phyloP scores from a whole-genome alignment of 2,113 vertebrate genomes.

The Hydrolagus affinis region DNA sequence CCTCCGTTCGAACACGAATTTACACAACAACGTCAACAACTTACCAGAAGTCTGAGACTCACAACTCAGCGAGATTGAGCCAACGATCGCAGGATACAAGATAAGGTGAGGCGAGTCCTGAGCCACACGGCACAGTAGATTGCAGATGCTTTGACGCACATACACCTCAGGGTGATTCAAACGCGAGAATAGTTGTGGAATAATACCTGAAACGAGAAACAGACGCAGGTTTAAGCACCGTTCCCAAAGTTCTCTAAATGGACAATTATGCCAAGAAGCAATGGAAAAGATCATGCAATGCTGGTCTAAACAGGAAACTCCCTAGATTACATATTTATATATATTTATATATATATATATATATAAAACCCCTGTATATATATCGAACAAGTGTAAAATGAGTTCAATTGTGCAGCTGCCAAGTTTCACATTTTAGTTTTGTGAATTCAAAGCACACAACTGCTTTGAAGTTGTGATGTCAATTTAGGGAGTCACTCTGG shows the following conservation, averaged over 20 bases:
- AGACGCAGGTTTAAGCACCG: background rate
- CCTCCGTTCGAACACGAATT: background rate
- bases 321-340: no score
- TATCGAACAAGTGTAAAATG: no score
- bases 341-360: no score
- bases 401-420: no score
- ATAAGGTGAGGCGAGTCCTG: constrained; percentile 95
- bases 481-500: no score
- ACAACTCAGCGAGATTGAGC: constrained; percentile 86
- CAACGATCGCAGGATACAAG: constrained; percentile 91
- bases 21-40: background rate
- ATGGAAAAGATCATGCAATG: no score
- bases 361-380: no score
- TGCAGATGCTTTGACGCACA: constrained; percentile 94
- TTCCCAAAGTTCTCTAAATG: background rate
- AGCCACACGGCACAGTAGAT: constrained; percentile 85
- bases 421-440: no score
- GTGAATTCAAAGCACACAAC: no score
- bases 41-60: constrained; percentile 84
- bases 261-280: background rate
- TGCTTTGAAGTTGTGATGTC: no score
- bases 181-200: constrained; percentile 93
- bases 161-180: constrained; percentile 95
- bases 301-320: no score
- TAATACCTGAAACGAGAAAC: constrained; percentile 62